A percentile compares a stretch with the other conserved stretches of the same genome.
Conservation (phyloP, 2,113 vertebrate genomes). For the Chamaea fasciata region DNA sequence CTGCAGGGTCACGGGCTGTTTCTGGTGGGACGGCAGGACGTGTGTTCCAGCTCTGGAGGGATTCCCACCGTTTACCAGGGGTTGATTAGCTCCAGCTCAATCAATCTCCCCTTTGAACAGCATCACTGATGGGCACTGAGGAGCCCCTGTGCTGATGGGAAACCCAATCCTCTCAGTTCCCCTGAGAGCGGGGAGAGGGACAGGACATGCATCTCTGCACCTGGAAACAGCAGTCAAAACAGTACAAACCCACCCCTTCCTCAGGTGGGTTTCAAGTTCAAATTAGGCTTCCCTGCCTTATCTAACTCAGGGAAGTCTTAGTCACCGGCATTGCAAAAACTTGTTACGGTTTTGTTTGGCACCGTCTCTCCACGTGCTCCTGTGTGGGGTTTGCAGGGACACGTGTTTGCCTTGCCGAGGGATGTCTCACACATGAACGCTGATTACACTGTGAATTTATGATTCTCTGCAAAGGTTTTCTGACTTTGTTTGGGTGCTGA, state of each 20-base stretch:
- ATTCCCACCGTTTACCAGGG: neutral
- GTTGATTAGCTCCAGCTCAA: neutral
- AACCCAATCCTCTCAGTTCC: rapidly evolving
- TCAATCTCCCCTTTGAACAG: neutral
- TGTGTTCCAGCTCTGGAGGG: no score
- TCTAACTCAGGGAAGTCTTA: neutral
- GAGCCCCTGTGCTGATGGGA: neutral
- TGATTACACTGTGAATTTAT: neutral
- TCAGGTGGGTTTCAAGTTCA: neutral
- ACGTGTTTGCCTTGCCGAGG: neutral
- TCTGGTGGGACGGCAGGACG: neutral
- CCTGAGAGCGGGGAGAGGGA: neutral
- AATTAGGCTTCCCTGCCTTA: neutral
- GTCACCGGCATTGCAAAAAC: neutral
- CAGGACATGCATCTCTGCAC: neutral
- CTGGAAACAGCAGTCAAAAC: neutral
- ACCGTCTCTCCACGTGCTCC: rapidly evolving
- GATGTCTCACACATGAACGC: rapidly evolving
- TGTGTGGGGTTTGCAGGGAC: neutral
- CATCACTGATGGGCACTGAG: neutral
- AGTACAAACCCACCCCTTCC: neutral
- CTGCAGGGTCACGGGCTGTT: rapidly evolving
- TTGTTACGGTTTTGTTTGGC: neutral
- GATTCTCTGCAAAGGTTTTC: neutral
- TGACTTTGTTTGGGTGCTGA: neutral